A percentile compares a stretch with the other conserved stretches of the same genome.
These are phyloP conservation scores for Arvicanthis niloticus DNA, from an alignment of 2,113 vertebrate genomes.

Conservation along the genomic window DNA sequence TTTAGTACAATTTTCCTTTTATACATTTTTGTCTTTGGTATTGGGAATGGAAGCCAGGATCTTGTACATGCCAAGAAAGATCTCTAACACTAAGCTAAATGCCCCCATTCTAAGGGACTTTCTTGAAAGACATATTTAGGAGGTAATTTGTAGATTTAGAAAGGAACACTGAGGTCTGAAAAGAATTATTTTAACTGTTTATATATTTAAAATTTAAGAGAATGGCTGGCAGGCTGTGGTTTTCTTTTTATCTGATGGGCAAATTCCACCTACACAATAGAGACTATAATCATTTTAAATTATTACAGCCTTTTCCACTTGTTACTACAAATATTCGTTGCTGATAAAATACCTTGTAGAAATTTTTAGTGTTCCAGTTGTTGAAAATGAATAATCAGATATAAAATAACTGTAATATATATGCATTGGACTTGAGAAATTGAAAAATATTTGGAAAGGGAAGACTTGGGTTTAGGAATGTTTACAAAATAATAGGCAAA, in stretches of 20 bases:
- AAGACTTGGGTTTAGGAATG: not conserved
- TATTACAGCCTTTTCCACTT: conserved; percentile 51
- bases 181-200: conserved; percentile 45
- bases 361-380: not conserved
- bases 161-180: conserved; percentile 44
- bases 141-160: conserved; percentile 34
- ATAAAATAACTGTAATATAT: conserved; percentile 31
- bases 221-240: conserved; percentile 9
- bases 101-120: not conserved
- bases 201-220: conserved; percentile 41
- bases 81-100: not conserved
- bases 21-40: not conserved
- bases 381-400: conserved; percentile 44
- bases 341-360: conserved; percentile 36
- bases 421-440: not conserved
- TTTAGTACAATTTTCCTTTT: not conserved
- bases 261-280: not conserved
- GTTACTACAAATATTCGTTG: conserved; percentile 53
- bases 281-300: conserved; percentile 50
- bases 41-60: not conserved
- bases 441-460: not conserved
- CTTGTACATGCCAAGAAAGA: not conserved
- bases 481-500: not conserved
- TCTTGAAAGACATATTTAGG: not conserved
- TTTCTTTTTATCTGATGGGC: conserved; percentile 58